These are phyloP conservation scores for Prunella fulvescens DNA, from an alignment of 2,113 vertebrate species.

Conservation along the genomic window DNA sequence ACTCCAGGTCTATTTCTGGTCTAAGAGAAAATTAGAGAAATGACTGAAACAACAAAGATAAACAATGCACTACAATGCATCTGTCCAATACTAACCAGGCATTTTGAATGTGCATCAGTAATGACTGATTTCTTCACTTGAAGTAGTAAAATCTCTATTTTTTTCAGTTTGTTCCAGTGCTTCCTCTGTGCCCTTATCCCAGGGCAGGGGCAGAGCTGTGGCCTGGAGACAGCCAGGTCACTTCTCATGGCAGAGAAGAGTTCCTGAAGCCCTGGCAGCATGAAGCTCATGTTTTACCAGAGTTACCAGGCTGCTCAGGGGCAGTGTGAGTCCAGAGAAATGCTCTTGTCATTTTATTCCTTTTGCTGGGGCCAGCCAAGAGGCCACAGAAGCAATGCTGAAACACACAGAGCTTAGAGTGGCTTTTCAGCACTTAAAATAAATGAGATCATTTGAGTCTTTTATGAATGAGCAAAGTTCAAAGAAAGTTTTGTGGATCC, in stretches of 20 bases:
- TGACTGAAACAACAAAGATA: not conserved
- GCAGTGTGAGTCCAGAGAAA: not conserved
- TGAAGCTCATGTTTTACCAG: fast-evolving
- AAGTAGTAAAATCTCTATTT: not conserved
- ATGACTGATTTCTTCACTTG: not conserved
- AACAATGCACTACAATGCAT: not conserved
- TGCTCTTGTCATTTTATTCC: not conserved
- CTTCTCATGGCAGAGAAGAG: not conserved
- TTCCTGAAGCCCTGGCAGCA: not conserved
- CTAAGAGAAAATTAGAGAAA: not conserved
- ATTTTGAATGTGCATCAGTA: not conserved
- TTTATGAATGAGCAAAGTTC: not conserved
- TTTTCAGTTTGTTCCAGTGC: not conserved
- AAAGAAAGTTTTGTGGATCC: not conserved
- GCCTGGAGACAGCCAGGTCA: not conserved
- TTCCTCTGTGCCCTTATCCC: not conserved
- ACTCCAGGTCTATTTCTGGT: not conserved
- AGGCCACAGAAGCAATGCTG: not conserved
- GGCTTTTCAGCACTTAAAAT: not conserved
- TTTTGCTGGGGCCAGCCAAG: not conserved
- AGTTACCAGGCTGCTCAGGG: not conserved
- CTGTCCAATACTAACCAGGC: not conserved
- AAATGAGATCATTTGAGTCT: not conserved
- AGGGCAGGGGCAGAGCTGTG: not conserved
- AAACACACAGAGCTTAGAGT: not conserved